These are phyloP conservation scores for Cylas formicarius DNA, from an alignment of 1,140 invertebrate species.

Conservation along the genomic window DNA sequence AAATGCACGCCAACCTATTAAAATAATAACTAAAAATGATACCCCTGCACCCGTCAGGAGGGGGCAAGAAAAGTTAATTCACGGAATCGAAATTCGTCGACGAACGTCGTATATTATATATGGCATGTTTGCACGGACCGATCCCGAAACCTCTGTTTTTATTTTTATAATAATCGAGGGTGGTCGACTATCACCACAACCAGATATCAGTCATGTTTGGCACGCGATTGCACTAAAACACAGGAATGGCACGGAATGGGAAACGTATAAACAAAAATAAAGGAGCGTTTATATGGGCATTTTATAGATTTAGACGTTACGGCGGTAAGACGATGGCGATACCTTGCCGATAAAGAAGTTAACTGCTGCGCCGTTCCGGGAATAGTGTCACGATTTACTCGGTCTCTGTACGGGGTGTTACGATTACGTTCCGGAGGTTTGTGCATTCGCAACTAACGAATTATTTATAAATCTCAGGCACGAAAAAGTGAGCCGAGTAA, in stretches of 20 bases:
- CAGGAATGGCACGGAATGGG: not conserved
- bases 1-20: too few species aligned
- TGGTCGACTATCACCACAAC: not conserved
- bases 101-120: constrained; percentile 1
- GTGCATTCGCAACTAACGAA: too few species aligned
- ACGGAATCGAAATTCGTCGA: not conserved
- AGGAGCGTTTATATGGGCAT: constrained; percentile 1
- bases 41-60: constrained; percentile 1
- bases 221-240: constrained; percentile 1
- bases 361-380: too few species aligned
- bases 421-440: too few species aligned
- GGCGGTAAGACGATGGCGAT: too few species aligned
- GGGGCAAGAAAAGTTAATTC: too few species aligned
- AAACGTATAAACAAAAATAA: constrained; percentile 2
- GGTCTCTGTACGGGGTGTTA: too few species aligned
- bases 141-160: constrained; percentile 2
- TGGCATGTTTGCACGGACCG: constrained; percentile 2
- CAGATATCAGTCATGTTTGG: constrained; percentile 5
- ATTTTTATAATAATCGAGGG: constrained; percentile 4
- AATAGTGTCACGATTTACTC: too few species aligned
- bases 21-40: constrained; percentile 5
- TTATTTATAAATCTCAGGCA: too few species aligned
- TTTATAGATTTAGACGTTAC: too few species aligned
- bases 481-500: too few species aligned
- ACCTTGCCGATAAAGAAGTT: too few species aligned